phyloP scores from a whole-genome alignment of 2,888 invertebrate genomes.

The Abrostola tripartita region DNA sequence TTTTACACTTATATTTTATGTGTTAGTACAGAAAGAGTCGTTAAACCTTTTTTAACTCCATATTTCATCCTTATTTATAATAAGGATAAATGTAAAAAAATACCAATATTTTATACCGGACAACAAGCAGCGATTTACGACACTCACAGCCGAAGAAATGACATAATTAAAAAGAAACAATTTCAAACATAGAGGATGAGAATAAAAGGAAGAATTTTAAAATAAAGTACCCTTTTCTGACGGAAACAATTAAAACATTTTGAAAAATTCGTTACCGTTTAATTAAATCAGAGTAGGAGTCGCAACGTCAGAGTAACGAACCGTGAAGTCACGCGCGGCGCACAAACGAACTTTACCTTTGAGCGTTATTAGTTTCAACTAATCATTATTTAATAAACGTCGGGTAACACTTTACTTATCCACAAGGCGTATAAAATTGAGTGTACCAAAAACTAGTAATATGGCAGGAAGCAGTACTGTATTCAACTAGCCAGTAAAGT shows the following conservation, averaged over 20 bases:
- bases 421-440: not conserved
- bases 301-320: constrained; percentile 68
- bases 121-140: constrained; percentile 15
- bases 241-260: constrained; percentile 80
- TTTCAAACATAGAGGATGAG: constrained; percentile 25
- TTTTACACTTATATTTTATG: constrained; percentile 9
- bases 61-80: constrained; percentile 25
- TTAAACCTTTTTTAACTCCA: constrained; percentile 14
- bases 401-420: not conserved
- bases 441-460: not conserved
- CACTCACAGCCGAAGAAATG: constrained; percentile 4
- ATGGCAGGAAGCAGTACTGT: too few relatives aligned
- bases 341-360: constrained; percentile 57
- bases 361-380: constrained; percentile 33
- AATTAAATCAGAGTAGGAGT: constrained; percentile 80
- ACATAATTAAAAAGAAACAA: constrained; percentile 13
- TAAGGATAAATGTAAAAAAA: constrained; percentile 19
- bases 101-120: constrained; percentile 18
- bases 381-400: constrained; percentile 18
- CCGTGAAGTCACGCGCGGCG: constrained; percentile 72
- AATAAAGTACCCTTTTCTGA: constrained; percentile 60
- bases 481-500: too few relatives aligned
- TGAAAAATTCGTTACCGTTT: constrained; percentile 71
- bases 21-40: constrained; percentile 2
- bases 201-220: constrained; percentile 45